Evolutionary conservation across 2,113 vertebrate species (phyloP), one percentile per base, ranked within the genome.

Genomic region (Rhodinocichla rosea): DNA sequence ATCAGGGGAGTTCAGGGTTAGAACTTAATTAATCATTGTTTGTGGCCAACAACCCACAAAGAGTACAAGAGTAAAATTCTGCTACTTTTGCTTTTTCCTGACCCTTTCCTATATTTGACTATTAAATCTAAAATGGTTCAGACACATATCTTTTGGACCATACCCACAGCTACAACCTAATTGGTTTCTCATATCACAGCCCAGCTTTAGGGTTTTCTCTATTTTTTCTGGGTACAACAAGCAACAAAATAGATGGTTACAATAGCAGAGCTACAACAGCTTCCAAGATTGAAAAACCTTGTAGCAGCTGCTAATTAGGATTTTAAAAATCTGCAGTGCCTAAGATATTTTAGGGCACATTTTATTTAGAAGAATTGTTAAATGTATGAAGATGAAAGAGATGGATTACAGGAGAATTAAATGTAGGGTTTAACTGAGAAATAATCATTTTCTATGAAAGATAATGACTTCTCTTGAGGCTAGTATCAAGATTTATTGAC

Each of bases 391-490:
- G 81, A 89, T 65, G 95, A 97, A 74, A 92, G 87, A 97, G 98
- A 98, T 94, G 63, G 96, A 97, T 97, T 89, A 60, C 90, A 23
- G 82, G 94, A 92, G 96, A 98, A 97, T 97, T 95, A 97, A 94
- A 96, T 78, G 94, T 67, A 52, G 87, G 92, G 56, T 93, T 96
- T 97, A 98, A 97, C 94, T 62, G 97, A 97, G 97, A 98, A 98
- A 98, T 98, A 97, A 97, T 97, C 92, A 84, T 97, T 98, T 97
- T 87, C 97, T 95, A 90, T 97, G 97, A 96, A 97, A 96, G 96
- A 97, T 97, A 97, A 97, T 97, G 96, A 90, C 95, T 96, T 70
- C 97, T 97, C 97, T 85, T 52, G 97, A 97, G 97, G 89, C 83
- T 63, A 63, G 79, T 88, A 91, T 95, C 89, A 91, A 96, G 97